Percentiles rank a stretch among this genome's conserved stretches.
phyloP scores from a whole-genome alignment of 30 jellyfish, hydroid and myxozoan genomes.

The Hydractinia symbiolongicarpus region DNA sequence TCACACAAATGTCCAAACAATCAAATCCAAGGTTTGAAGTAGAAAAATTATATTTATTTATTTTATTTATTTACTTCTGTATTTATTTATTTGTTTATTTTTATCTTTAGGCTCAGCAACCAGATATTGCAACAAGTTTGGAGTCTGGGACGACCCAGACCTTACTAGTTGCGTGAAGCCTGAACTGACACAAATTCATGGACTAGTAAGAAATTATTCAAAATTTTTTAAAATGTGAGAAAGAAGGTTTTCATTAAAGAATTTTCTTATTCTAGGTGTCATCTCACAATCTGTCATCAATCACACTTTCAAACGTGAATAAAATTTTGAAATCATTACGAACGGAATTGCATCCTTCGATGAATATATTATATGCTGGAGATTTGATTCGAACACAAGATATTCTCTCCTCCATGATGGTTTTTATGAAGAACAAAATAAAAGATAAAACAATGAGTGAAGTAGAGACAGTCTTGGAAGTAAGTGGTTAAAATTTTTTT shows the following conservation, averaged over 20 bases:
- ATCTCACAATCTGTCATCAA: neutral
- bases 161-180: constrained; percentile 22
- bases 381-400: constrained; percentile 48
- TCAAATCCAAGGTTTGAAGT: constrained; percentile 1
- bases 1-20: constrained; percentile 52
- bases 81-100: neutral
- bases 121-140: constrained; percentile 15
- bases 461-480: constrained; percentile 27
- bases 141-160: constrained; percentile 30
- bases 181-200: neutral
- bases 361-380: constrained; percentile 67
- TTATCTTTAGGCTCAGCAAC: constrained; percentile 16
- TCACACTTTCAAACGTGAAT: neutral
- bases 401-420: constrained; percentile 10
- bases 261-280: neutral
- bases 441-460: constrained; percentile 18
- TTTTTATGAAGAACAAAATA: neutral
- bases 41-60: neutral
- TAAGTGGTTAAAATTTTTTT: constrained; percentile 1
- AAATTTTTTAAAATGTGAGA: neutral
- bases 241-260: neutral
- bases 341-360: constrained; percentile 37
- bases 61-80: neutral
- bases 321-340: neutral
- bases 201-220: neutral